These are phyloP conservation scores for Cossypha niveicapilla DNA, from an alignment of 2,797 vertebrate species.

Conservation along the genomic window DNA sequence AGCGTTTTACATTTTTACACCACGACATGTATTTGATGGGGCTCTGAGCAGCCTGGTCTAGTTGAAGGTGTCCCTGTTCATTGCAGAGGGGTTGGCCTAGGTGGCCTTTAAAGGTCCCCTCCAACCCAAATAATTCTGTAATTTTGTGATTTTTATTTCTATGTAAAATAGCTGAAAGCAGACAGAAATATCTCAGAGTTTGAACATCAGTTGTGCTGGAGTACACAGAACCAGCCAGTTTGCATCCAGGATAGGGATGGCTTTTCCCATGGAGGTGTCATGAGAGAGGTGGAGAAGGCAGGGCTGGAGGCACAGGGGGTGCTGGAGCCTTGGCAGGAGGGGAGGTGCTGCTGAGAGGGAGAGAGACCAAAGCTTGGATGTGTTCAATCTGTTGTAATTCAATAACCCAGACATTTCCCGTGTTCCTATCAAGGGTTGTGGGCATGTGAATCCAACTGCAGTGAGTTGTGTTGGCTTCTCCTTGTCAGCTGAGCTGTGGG, in stretches of 20 bases:
- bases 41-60: neutral
- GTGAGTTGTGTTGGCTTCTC: neutral
- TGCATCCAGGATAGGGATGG: neutral
- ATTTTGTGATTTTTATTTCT: neutral
- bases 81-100: neutral
- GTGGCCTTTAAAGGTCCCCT: neutral
- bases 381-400: neutral
- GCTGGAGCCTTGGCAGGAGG: neutral
- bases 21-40: neutral
- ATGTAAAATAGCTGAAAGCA: neutral
- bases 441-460: neutral
- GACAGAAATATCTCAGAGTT: neutral
- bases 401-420: neutral
- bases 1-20: neutral
- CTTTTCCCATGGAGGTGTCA: neutral
- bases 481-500: neutral
- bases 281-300: neutral
- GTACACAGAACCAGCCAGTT: neutral
- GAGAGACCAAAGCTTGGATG: neutral
- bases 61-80: neutral
- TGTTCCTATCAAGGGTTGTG: accelerated
- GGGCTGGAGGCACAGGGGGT: neutral
- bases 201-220: neutral
- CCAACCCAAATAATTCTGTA: neutral
- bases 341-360: neutral